Base-by-base conservation (phyloP, 1,140 invertebrate species). In the Cydia pomonella region DNA sequence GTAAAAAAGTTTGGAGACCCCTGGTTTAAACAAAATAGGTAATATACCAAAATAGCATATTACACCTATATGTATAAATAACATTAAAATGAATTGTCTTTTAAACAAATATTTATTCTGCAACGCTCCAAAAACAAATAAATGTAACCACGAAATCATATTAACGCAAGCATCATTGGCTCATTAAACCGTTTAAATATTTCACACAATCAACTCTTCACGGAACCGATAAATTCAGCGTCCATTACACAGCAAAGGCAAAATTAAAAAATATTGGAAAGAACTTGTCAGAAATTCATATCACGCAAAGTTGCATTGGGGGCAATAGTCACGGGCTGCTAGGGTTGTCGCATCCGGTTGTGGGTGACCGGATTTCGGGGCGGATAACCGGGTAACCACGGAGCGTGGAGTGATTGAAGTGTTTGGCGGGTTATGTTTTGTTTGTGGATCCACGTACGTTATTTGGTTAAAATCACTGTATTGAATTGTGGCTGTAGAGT, bases 321-420 rank as follows among this genome's bases (percentile, higher is more conserved):
- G 75, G 27, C 80, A 79, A 77, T 79, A 79, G 82, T 84, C 82
- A 85, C 79, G 84, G 80, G 72, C 75, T 76, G 76, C 72, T 76
- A 77, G 73, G 47, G 76, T 27, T 69, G 16, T n/a, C 64, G 6
- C 64, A 69, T 69, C 64, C 64, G 64, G 64, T 3, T 21, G 29
- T 18, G 62, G 63, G 63, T 66, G n/a, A 69, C 64, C 64, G 27
- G n/a, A 59, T 59, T 38, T 33, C 64, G 38, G 33, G 63, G n/a
- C 13, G 25, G 64, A 69, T 29, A 38, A 59, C 53, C 21, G 53
- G 53, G 18, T 12, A 23, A 59, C 53, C 53, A 10, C 53, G 50
- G n/a, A 18, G 16, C 63, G 63, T 25, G 21, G 25, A 29, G 27
- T 38, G 63, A 66, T 66, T 29, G 64, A 33, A 33, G 29, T 33